Percentiles rank a stretch among this genome's conserved stretches.
phyloP scores from a whole-genome alignment of 2,113 vertebrate species.

The Sceloporus tristichus region DNA sequence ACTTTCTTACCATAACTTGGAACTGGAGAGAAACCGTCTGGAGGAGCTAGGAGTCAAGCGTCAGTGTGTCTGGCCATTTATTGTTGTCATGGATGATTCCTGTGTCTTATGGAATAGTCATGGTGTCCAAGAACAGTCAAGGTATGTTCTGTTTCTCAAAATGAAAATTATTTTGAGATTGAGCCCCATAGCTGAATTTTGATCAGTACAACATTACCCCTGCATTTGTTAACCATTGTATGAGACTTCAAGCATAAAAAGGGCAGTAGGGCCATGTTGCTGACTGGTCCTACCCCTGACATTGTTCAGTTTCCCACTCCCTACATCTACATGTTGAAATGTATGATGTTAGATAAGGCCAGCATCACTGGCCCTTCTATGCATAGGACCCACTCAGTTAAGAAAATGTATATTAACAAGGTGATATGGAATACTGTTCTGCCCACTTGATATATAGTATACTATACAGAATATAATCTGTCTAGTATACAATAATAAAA shows the following conservation, averaged over 20 bases:
- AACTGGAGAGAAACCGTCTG: constrained; percentile 93
- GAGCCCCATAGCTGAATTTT: background rate
- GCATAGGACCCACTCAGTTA: background rate
- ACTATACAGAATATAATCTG: background rate
- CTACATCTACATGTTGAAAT: background rate
- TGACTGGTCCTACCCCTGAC: no score
- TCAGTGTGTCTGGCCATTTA: constrained; percentile 96
- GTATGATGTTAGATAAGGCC: background rate
- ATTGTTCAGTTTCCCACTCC: background rate
- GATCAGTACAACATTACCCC: background rate
- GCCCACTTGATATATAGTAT: accelerated
- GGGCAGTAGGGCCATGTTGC: background rate
- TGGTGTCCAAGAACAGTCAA: constrained; percentile 77
- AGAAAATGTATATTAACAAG: background rate
- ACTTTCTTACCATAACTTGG: constrained; percentile 96
- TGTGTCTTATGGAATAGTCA: constrained; percentile 95
- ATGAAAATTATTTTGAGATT: background rate
- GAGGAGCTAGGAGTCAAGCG: constrained; percentile 92
- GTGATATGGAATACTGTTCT: background rate
- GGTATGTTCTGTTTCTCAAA: constrained; percentile 69
- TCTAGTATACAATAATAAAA: background rate
- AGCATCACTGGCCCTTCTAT: background rate
- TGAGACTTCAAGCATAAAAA: background rate
- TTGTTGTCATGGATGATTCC: constrained; percentile 96
- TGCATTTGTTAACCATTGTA: background rate